Evolutionary conservation across 1,140 invertebrate genomes (phyloP).

Genomic region (Ruditapes philippinarum): DNA sequence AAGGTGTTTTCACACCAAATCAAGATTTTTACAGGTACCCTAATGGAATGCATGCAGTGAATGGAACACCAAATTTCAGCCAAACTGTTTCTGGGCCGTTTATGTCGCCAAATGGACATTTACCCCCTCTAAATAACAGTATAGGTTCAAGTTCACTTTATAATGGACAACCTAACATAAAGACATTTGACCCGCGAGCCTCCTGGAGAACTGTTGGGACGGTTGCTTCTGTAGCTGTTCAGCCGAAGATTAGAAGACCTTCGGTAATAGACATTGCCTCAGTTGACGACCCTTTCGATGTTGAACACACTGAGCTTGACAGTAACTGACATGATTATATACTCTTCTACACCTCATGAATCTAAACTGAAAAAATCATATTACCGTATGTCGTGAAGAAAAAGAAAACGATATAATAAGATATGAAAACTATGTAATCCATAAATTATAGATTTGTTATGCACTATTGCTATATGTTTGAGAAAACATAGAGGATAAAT

Average conservation of each 20-base stretch:
- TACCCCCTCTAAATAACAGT: neutral
- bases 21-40: neutral
- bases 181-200: neutral
- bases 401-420: too few species aligned
- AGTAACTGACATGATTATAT: too few species aligned
- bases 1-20: neutral
- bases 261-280: constrained; percentile 3
- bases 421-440: too few species aligned
- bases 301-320: neutral
- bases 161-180: neutral
- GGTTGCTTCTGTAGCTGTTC: neutral
- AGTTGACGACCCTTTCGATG: neutral
- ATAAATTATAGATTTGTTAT: too few species aligned
- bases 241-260: neutral
- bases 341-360: too few species aligned
- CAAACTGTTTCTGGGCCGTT: neutral
- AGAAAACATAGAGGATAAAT: too few species aligned
- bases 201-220: neutral
- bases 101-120: neutral
- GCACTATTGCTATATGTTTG: too few species aligned
- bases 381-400: too few species aligned
- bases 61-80: neutral
- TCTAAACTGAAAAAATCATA: too few species aligned
- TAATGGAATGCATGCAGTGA: too few species aligned
- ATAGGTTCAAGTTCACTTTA: neutral